Evolutionary conservation across 2,113 vertebrate genomes (phyloP).

Genomic region (Mirza zaza): DNA sequence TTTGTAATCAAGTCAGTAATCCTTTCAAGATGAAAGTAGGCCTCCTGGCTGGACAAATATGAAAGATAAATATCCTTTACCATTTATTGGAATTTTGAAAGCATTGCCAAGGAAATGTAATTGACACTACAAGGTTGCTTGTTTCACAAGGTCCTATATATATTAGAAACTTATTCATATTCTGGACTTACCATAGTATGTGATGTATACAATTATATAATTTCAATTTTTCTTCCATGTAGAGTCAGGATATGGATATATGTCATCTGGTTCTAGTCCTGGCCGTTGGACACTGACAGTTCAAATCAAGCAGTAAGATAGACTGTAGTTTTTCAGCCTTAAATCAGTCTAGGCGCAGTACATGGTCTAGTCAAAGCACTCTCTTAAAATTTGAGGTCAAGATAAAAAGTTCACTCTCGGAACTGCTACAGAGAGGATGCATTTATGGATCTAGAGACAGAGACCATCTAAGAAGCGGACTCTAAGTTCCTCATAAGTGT

Average conservation of each 20-base stretch:
- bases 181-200: background rate
- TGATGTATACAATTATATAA: background rate
- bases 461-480: background rate
- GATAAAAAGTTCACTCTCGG: background rate
- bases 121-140: conserved; percentile 22
- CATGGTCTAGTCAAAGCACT: background rate
- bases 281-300: background rate
- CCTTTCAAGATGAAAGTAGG: conserved; percentile 64
- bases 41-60: conserved; percentile 51
- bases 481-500: background rate
- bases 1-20: conserved; percentile 67
- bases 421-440: background rate
- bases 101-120: conserved; percentile 48
- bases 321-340: background rate
- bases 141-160: conserved; percentile 31
- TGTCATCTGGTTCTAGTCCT: background rate
- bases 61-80: conserved; percentile 61
- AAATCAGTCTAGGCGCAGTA: background rate
- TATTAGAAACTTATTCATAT: conserved; percentile 27
- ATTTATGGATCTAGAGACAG: background rate
- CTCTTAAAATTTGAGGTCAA: background rate
- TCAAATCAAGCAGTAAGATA: background rate
- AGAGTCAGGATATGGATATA: background rate
- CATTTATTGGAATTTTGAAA: conserved; percentile 62
- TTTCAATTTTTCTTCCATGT: conserved; percentile 4